Conservation (phyloP, 2,797 vertebrate species). For the Artibeus lituratus region DNA sequence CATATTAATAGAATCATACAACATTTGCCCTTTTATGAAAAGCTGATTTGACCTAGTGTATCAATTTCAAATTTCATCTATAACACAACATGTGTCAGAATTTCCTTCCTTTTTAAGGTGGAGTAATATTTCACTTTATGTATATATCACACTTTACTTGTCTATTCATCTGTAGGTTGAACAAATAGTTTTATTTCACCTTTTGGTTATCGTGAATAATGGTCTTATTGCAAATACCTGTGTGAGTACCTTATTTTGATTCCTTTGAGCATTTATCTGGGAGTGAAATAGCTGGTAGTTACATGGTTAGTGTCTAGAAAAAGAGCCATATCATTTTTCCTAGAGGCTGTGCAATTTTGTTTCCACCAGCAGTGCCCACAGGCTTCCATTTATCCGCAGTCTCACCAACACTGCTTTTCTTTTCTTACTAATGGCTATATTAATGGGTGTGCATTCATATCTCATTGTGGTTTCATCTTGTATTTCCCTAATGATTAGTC, state of each 20-base stretch:
- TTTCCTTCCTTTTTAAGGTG: not conserved
- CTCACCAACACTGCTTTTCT: not conserved
- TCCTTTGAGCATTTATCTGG: not conserved
- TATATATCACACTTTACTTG: not conserved
- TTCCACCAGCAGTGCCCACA: not conserved
- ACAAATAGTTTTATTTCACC: not conserved
- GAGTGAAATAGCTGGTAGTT: not conserved
- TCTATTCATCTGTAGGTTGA: not conserved
- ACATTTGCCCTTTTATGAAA: not conserved
- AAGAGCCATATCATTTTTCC: not conserved
- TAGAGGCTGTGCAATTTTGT: not conserved
- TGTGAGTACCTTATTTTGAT: not conserved
- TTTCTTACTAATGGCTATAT: not conserved
- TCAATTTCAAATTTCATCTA: not conserved
- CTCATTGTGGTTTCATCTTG: not conserved
- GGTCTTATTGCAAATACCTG: not conserved
- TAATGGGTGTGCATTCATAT: not conserved
- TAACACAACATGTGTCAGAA: not conserved
- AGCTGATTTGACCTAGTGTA: not conserved
- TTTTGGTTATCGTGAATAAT: not conserved
- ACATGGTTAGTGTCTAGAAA: not conserved
- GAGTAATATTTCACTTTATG: too few relatives aligned
- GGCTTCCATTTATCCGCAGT: not conserved
- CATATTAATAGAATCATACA: not conserved
- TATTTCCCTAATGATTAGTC: not conserved